Evolutionary conservation across 2,888 invertebrate species (phyloP).

Genomic region (Acanthoscelides obtectus): DNA sequence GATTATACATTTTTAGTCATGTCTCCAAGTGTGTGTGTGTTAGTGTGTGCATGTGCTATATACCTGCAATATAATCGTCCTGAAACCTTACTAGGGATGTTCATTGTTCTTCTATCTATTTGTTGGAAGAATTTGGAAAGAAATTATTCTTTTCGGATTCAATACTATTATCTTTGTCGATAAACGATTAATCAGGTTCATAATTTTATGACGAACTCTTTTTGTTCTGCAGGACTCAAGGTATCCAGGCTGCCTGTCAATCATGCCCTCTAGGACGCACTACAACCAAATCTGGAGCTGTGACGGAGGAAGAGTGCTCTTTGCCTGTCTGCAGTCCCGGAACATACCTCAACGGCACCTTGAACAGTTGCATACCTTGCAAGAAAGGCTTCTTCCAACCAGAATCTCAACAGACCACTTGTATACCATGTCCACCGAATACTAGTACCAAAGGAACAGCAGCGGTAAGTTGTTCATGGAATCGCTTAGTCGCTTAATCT

Average conservation of each 20-base stretch:
- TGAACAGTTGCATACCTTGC: slow-evolving; percentile 82
- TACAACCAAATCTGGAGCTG: slow-evolving; percentile 79
- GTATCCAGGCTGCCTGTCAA: slow-evolving; percentile 85
- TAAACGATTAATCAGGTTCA: too few relatives aligned
- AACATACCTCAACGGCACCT: slow-evolving; percentile 78
- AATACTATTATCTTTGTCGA: too few relatives aligned
- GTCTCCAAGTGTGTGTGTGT: too few relatives aligned
- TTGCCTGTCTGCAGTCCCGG: slow-evolving; percentile 83
- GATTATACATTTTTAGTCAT: too few relatives aligned
- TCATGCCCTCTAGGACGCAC: slow-evolving; percentile 84
- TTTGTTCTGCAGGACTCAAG: slow-evolving; percentile 60
- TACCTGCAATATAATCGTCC: too few relatives aligned
- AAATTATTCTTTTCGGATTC: too few relatives aligned
- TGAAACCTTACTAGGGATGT: too few relatives aligned
- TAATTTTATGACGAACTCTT: too few relatives aligned
- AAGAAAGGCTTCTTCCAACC: slow-evolving; percentile 88
- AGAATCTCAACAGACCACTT: slow-evolving; percentile 80
- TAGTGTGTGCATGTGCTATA: too few relatives aligned
- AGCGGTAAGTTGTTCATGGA: slow-evolving; percentile 64
- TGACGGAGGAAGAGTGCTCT: slow-evolving; percentile 85
- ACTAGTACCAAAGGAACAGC: slow-evolving; percentile 82
- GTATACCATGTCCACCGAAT: slow-evolving; percentile 83
- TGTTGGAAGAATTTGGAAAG: too few relatives aligned
- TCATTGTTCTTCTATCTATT: too few relatives aligned
- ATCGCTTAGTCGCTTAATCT: too few relatives aligned